phyloP scores from a whole-genome alignment of 2,888 invertebrate species.

The Margaritifera margaritifera region DNA sequence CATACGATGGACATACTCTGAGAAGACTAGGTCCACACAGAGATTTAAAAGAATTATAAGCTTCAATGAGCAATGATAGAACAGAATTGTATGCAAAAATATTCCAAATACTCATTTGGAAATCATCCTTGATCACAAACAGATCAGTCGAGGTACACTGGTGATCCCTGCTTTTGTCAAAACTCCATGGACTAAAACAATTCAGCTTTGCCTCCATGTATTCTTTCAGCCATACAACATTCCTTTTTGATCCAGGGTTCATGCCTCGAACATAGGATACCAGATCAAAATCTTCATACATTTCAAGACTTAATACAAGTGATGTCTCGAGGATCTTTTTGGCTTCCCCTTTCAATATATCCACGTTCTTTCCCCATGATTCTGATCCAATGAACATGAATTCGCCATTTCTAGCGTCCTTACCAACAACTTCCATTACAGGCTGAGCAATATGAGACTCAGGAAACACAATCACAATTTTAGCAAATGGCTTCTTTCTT shows the following conservation, averaged over 20 bases:
- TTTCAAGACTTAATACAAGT: slow-evolving; percentile 20
- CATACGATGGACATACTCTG: slow-evolving; percentile 19
- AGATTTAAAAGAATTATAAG: not conserved
- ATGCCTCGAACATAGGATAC: slow-evolving; percentile 9
- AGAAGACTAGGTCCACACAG: slow-evolving; percentile 9
- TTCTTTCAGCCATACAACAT: slow-evolving; percentile 21
- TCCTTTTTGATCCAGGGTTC: slow-evolving; percentile 3
- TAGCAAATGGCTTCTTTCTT: slow-evolving; percentile 20
- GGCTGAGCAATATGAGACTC: slow-evolving; percentile 17
- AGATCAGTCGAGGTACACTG: slow-evolving; percentile 5
- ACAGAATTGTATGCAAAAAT: slow-evolving; percentile 17
- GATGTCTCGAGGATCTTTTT: slow-evolving; percentile 21
- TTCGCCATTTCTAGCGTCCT: slow-evolving; percentile 18
- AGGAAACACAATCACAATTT: slow-evolving; percentile 33
- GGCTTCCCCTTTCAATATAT: slow-evolving; percentile 12
- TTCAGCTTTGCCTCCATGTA: slow-evolving; percentile 21
- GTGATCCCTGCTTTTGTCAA: slow-evolving; percentile 16
- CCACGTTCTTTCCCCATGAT: slow-evolving; percentile 23
- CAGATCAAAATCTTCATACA: slow-evolving; percentile 13
- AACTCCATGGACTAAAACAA: slow-evolving; percentile 23
- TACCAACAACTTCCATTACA: slow-evolving; percentile 8
- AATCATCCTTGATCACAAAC: slow-evolving; percentile 3
- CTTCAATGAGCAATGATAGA: slow-evolving; percentile 12
- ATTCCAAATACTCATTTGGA: slow-evolving; percentile 13
- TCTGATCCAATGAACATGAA: slow-evolving; percentile 43